Percentiles rank a stretch among this genome's conserved stretches.
Evolutionary conservation across 2,888 invertebrate species (phyloP).

Genomic region (Globia sparganii): DNA sequence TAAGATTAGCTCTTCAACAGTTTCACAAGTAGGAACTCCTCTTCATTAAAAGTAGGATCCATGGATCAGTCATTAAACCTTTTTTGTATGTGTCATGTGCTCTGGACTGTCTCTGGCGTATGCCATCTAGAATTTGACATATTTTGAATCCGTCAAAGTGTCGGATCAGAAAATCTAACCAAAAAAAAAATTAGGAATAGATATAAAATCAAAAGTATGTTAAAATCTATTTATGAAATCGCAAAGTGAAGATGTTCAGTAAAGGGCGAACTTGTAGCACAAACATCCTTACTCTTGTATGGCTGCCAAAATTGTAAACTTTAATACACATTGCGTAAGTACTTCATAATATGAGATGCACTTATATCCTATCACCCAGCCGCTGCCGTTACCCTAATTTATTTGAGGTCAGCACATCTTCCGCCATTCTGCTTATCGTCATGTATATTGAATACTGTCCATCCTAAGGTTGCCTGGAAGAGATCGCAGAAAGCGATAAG

Average conservation of each 20-base stretch:
- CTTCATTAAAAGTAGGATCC: background rate
- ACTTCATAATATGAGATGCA: background rate
- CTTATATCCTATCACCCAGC: background rate
- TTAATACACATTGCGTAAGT: constrained; percentile 81
- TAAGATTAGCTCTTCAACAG: background rate
- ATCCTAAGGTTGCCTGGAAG: too few species aligned
- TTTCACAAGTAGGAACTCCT: background rate
- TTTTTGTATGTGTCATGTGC: background rate
- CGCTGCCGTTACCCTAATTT: background rate
- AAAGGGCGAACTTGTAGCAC: constrained; percentile 60
- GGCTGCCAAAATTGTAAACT: constrained; percentile 84
- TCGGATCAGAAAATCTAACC: constrained; percentile 44
- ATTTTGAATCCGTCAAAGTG: constrained; percentile 40
- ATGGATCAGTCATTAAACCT: constrained; percentile 1
- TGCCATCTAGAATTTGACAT: constrained; percentile 62
- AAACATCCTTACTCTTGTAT: constrained; percentile 75
- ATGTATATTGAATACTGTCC: too few species aligned
- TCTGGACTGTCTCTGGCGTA: constrained; percentile 12
- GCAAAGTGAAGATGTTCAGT: constrained; percentile 75
- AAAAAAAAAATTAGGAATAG: constrained; percentile 50
- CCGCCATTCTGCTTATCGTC: background rate
- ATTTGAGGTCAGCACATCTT: background rate
- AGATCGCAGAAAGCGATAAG: too few species aligned
- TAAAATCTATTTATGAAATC: constrained; percentile 67
- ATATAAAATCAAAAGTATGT: constrained; percentile 60